A percentile compares a stretch with the other conserved stretches of the same genome.
phyloP scores from a whole-genome alignment of 2,797 vertebrate species.

The Phoxinus dragarum region DNA sequence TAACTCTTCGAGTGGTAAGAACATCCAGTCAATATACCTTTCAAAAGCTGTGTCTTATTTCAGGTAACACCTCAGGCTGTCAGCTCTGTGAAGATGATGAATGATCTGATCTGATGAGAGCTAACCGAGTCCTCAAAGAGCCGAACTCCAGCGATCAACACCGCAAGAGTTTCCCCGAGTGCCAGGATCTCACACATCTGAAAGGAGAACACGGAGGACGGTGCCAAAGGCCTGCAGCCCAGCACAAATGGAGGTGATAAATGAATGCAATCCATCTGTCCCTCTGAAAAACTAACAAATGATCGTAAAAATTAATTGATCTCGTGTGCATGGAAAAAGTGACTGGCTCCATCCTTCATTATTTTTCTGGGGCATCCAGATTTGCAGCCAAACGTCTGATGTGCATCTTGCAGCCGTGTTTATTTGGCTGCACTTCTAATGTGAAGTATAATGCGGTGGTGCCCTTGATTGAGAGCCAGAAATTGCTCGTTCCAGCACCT shows the following conservation, averaged over 20 bases:
- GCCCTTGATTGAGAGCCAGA: neutral
- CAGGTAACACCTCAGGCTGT: neutral
- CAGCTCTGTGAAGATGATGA: constrained; percentile 9
- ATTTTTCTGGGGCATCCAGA: constrained; percentile 56
- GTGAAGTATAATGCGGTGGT: constrained; percentile 30
- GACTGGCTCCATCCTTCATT: constrained; percentile 60
- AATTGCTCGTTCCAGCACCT: neutral
- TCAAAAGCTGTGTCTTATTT: neutral
- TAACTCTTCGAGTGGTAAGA: neutral
- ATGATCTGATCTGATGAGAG: neutral
- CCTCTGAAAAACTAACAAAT: constrained; percentile 55
- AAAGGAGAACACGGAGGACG: constrained; percentile 41
- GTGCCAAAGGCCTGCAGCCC: constrained; percentile 51
- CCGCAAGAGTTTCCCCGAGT: constrained; percentile 28
- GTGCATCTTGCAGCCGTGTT: constrained; percentile 66
- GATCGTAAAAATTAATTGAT: constrained; percentile 72
- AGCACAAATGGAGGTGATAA: constrained; percentile 68
- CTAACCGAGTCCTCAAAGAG: constrained; percentile 20
- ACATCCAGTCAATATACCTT: neutral
- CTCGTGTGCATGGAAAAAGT: constrained; percentile 71
- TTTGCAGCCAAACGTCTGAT: constrained; percentile 64
- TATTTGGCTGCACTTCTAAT: constrained; percentile 68
- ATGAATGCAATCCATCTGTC: constrained; percentile 59
- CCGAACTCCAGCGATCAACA: constrained; percentile 23
- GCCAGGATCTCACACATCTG: constrained; percentile 48